Evolutionary conservation across 35 echinoderm and acorn worm genomes (phyloP).

Genomic region (Heliocidaris erythrogramma): DNA sequence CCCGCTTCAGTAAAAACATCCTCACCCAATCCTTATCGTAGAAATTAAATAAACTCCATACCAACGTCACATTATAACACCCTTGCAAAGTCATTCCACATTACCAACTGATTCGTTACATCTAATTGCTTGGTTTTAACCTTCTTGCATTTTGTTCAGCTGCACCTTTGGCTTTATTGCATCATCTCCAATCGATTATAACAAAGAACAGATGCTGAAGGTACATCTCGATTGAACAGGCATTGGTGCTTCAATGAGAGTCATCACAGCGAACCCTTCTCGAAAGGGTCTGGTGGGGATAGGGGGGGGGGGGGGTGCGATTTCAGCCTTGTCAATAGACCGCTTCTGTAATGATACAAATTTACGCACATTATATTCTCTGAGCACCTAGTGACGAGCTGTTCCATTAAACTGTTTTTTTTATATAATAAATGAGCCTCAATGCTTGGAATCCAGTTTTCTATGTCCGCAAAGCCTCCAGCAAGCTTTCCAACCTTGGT

Average conservation of each 20-base stretch:
- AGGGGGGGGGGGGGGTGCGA: too few relatives aligned
- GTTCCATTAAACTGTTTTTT: too few relatives aligned
- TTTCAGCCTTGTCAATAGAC: too few relatives aligned
- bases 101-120: not conserved
- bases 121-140: not conserved
- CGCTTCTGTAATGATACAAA: too few relatives aligned
- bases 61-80: not conserved
- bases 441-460: too few relatives aligned
- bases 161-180: not conserved
- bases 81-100: not conserved
- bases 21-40: not conserved
- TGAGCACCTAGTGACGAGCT: too few relatives aligned
- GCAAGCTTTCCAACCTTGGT: too few relatives aligned
- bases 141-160: not conserved
- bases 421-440: too few relatives aligned
- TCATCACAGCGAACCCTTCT: too few relatives aligned
- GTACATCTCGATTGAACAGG: not conserved
- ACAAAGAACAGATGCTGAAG: not conserved
- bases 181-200: not conserved
- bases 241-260: not conserved
- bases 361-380: too few relatives aligned
- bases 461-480: too few relatives aligned
- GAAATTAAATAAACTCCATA: not conserved
- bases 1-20: not conserved
- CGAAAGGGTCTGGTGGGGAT: too few relatives aligned